Base-by-base conservation (phyloP, 2,888 invertebrate species). In the Fragum fragum region DNA sequence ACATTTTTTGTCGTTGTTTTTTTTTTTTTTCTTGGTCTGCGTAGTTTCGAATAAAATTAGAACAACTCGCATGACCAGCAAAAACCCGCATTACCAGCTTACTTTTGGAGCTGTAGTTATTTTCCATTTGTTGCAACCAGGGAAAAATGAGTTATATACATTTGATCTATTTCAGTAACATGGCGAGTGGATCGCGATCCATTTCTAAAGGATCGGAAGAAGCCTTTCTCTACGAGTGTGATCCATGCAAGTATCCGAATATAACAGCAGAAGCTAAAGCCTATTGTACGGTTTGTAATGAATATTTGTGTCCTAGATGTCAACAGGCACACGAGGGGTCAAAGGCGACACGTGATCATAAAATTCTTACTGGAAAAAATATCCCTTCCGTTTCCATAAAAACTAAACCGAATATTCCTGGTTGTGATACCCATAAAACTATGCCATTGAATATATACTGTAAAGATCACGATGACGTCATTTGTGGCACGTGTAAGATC, bases 131-230 rank as follows among this genome's bases (percentile, higher is more conserved):
- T n/a, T n/a, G n/a, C n/a, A n/a, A n/a, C n/a, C n/a, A n/a, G n/a
- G n/a, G n/a, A n/a, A n/a, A n/a, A n/a, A n/a, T n/a, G n/a, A n/a
- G n/a, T n/a, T n/a, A n/a, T n/a, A n/a, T n/a, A n/a, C n/a, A n/a
- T n/a, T n/a, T 36, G 32, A 36, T 36, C 32, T 47, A 14, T 47
- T 47, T 47, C 47, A 61, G n/a, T 0, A 61, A 18, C 18, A 32
- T 61, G 29, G n/a, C 29, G 1, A 16, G 32, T 32, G 61, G 32
- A 29, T 16, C 28, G 16, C n/a, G 29, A 29, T 32, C 32, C 61
- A 61, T 61, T 29, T 29, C 28, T 32, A 61, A 32, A 61, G 61
- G 61, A 61, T 61, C 61, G 29, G 61, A 61, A 0, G 61, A 61
- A 61, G 32, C 18, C 32, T n/a, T 6, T 32, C 29, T 61, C 32